A percentile compares a stretch with the other conserved stretches of the same genome.
phyloP scores from a whole-genome alignment of 2,113 vertebrate species.

The Syngnathoides biaculeatus region DNA sequence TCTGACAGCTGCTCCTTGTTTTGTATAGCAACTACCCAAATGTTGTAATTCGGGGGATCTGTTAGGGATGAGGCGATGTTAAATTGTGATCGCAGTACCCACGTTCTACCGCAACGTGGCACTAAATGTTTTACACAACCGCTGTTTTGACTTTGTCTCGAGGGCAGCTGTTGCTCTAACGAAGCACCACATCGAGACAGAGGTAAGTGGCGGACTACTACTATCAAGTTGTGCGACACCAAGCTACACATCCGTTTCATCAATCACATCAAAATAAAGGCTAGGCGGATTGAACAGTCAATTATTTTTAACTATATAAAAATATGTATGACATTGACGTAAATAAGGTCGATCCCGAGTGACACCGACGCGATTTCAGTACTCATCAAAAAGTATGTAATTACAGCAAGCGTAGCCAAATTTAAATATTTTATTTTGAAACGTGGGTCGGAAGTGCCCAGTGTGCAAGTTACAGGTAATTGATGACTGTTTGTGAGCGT shows the following conservation, averaged over 20 bases:
- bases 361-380: neutral
- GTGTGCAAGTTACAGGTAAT: accelerated
- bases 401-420: neutral
- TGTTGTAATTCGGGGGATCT: neutral
- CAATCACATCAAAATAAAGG: slow-evolving; percentile 26
- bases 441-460: neutral
- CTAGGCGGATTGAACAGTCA: too few species aligned
- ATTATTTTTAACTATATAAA: too few species aligned
- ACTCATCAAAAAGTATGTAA: neutral
- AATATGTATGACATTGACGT: too few species aligned
- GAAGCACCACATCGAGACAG: slow-evolving; percentile 17
- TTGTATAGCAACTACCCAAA: neutral
- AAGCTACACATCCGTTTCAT: slow-evolving; percentile 9
- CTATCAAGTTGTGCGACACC: neutral
- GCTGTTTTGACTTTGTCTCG: slow-evolving; percentile 18
- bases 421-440: slow-evolving; percentile 37
- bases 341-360: neutral
- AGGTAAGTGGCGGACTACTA: neutral
- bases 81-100: neutral
- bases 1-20: slow-evolving; percentile 28
- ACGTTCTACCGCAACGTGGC: slow-evolving; percentile 12
- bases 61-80: neutral
- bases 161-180: neutral
- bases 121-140: slow-evolving; percentile 1
- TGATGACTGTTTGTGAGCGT: neutral